Evolutionary conservation across 2,888 invertebrate species (phyloP).

Genomic region (Ephialtes manifestator): DNA sequence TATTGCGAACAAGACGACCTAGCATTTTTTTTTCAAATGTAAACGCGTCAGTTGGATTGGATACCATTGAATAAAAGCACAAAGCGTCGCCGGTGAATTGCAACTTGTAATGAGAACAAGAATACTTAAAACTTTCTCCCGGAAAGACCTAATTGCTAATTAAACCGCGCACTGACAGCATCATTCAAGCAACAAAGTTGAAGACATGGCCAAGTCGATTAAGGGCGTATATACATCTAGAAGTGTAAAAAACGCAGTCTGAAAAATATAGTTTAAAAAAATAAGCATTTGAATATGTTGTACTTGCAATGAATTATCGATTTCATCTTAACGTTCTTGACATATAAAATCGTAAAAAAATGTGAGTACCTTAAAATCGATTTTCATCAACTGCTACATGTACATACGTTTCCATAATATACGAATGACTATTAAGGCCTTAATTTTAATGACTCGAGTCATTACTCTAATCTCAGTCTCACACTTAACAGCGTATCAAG

Average conservation of each 20-base stretch:
- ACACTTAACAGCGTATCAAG: background rate
- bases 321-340: too few species aligned
- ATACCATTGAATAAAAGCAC: background rate
- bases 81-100: background rate
- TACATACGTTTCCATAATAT: too few species aligned
- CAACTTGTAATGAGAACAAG: constrained; percentile 5
- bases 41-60: background rate
- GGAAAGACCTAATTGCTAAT: background rate
- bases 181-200: background rate
- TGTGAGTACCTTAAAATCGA: too few species aligned
- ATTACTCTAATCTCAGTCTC: constrained; percentile 6
- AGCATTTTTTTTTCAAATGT: background rate
- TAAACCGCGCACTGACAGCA: background rate
- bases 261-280: too few species aligned
- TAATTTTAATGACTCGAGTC: background rate
- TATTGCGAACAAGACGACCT: background rate
- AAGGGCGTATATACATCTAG: background rate
- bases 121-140: constrained; percentile 4
- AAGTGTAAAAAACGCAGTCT: too few species aligned
- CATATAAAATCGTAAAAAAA: too few species aligned
- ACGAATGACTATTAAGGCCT: too few species aligned
- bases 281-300: too few species aligned
- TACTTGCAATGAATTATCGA: too few species aligned
- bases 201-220: background rate
- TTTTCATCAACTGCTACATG: too few species aligned